Conservation (phyloP, 1,140 invertebrate species). For the Nilaparvata lugens region DNA sequence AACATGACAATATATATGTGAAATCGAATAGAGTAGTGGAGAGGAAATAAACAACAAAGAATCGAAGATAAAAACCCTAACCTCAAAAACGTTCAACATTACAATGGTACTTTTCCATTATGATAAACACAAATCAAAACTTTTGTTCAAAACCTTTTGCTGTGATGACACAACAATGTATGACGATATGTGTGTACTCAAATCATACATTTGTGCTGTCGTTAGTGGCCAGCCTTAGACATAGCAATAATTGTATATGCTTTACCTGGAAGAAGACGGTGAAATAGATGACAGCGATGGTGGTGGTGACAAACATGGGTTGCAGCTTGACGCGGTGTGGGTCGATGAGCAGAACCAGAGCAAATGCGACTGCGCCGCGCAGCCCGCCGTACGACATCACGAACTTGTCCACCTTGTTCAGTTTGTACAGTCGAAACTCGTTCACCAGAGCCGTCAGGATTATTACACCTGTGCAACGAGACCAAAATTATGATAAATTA, state of each 20-base stretch:
- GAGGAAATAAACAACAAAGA: too few species aligned
- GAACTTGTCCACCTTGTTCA: slow-evolving; percentile 93
- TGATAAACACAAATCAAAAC: too few species aligned
- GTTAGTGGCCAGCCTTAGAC: too few species aligned
- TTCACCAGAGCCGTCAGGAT: slow-evolving; percentile 84
- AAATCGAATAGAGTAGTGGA: too few species aligned
- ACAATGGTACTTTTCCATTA: too few species aligned
- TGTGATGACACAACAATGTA: too few species aligned
- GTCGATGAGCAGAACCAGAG: slow-evolving; percentile 86
- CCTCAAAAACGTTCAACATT: too few species aligned
- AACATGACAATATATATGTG: too few species aligned
- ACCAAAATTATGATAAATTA: neutral
- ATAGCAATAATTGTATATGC: neutral
- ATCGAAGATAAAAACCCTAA: too few species aligned
- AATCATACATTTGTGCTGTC: too few species aligned
- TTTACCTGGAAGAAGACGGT: slow-evolving; percentile 85
- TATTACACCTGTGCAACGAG: slow-evolving; percentile 80
- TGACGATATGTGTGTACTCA: too few species aligned
- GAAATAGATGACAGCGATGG: slow-evolving; percentile 96
- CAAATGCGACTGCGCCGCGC: slow-evolving; percentile 96
- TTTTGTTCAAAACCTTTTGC: too few species aligned
- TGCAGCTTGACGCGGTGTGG: slow-evolving; percentile 65
- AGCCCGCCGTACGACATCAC: slow-evolving; percentile 98
- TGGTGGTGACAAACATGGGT: slow-evolving; percentile 94
- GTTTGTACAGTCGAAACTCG: slow-evolving; percentile 80